Evolutionary conservation across 2,888 invertebrate species (phyloP), one percentile per base, ranked within the genome.

Genomic region (Hyposoter dolosus): DNA sequence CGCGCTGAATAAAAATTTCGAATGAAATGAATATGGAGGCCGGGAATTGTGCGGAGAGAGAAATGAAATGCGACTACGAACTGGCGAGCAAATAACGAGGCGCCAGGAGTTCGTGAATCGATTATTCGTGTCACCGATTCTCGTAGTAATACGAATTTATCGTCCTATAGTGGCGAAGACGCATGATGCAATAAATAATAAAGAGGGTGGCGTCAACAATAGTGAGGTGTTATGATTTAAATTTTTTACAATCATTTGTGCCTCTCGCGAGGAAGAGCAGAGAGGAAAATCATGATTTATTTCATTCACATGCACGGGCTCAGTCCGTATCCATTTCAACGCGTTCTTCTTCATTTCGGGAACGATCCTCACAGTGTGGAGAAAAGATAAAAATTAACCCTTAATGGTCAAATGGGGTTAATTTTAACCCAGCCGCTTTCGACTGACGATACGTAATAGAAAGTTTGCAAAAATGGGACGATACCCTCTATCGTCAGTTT

Each of bases 21-120:
- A 56, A 1, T 56, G 35, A 65, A n/a, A 35, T 17, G 35, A 35
- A 68, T 12, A 40, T 28, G 19, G 63, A 69, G 76, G 19, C 15
- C 0, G 35, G 5, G 45, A 80, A 71, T 43, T 12, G 43, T n/a
- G 35, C 32, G 35, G 17, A 40, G 69, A 68, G 9, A 28, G 19
- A 40, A 53, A 65, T 47, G 47, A 40, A 78, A 77, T 65, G 7
- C 9, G 53, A 71, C 47, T 47, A 23, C 45, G 45, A 5, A 7
- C 23, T 45, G 19, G 43, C 40, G 72, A 60, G 53, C 43, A 68
- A 66, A 65, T 72, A 32, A 71, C 71, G 50, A 56, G 85, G 82
- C 85, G 85, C 83, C 85, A 60, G 23, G 50, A 79, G 79, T 79
- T 69, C 74, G 77, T 81, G 45, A 50, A 56, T 63, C 53, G 60